These are phyloP conservation scores for Micrastur ruficollis DNA, from an alignment of 2,797 vertebrate genomes.

Conservation along the genomic window DNA sequence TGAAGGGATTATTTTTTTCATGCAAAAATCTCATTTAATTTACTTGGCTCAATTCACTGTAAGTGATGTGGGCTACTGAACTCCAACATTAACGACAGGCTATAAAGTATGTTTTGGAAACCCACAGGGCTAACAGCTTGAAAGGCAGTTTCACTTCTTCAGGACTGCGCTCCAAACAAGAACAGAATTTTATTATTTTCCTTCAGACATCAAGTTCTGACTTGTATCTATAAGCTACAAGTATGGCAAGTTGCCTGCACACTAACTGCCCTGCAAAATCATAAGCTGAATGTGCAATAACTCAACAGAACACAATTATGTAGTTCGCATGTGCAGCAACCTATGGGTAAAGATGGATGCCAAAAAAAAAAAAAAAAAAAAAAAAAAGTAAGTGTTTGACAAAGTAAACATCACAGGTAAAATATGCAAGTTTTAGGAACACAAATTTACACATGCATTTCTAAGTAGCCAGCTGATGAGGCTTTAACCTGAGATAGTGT, in stretches of 20 bases:
- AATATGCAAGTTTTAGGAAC: neutral
- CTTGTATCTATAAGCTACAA: neutral
- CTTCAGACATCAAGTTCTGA: neutral
- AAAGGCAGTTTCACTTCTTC: neutral
- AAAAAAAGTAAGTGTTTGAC: neutral
- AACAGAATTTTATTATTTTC: neutral
- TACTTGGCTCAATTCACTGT: constrained; percentile 37
- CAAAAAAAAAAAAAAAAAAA: neutral
- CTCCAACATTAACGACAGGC: neutral
- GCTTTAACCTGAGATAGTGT: neutral
- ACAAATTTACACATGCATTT: neutral
- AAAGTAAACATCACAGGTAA: neutral
- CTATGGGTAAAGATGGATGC: neutral
- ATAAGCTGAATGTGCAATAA: neutral
- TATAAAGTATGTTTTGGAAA: neutral
- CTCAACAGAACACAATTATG: neutral
- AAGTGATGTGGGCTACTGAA: neutral
- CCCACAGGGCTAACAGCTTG: neutral
- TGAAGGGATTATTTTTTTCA: constrained; percentile 36
- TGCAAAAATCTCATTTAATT: constrained; percentile 59
- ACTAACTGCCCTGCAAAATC: neutral
- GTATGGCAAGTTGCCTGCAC: neutral
- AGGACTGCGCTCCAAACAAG: neutral
- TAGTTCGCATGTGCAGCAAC: neutral
- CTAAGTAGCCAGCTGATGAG: neutral